Evolutionary conservation across 2,113 vertebrate species (phyloP).

Genomic region (Fregetta grallaria): DNA sequence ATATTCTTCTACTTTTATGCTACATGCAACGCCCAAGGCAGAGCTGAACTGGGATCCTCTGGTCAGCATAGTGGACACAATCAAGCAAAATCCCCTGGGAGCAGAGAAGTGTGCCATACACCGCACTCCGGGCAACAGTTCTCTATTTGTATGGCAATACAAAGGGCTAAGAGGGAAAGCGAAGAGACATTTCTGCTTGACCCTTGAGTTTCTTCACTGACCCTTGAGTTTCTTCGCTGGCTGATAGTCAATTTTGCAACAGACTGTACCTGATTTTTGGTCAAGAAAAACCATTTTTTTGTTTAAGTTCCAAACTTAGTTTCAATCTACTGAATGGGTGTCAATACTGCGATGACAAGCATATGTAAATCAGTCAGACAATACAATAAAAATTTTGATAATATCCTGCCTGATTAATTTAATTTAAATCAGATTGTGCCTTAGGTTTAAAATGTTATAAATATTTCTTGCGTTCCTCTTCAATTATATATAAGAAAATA

Average conservation of each 20-base stretch:
- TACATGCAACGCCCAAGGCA: not conserved
- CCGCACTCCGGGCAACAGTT: not conserved
- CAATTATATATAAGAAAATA: constrained; percentile 52
- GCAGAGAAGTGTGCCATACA: not conserved
- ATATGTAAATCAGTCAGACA: not conserved
- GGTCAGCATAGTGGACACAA: not conserved
- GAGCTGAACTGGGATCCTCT: not conserved
- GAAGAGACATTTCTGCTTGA: not conserved
- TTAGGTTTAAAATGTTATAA: constrained; percentile 1
- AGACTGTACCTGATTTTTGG: not conserved
- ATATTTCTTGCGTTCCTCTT: constrained; percentile 15
- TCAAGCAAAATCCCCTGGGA: not conserved
- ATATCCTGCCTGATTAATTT: constrained; percentile 6
- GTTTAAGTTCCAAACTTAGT: not conserved
- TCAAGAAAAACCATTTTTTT: not conserved
- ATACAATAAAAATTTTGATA: not conserved
- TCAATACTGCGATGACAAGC: not conserved
- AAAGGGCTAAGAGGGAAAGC: not conserved
- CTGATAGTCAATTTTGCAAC: not conserved
- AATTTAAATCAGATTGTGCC: not conserved
- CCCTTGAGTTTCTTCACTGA: not conserved
- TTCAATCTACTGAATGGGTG: not conserved
- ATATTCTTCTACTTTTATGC: not conserved
- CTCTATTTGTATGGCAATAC: not conserved
- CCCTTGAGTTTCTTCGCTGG: not conserved